phyloP scores from a whole-genome alignment of 1,140 invertebrate species.

The Drosophila kanapiae region DNA sequence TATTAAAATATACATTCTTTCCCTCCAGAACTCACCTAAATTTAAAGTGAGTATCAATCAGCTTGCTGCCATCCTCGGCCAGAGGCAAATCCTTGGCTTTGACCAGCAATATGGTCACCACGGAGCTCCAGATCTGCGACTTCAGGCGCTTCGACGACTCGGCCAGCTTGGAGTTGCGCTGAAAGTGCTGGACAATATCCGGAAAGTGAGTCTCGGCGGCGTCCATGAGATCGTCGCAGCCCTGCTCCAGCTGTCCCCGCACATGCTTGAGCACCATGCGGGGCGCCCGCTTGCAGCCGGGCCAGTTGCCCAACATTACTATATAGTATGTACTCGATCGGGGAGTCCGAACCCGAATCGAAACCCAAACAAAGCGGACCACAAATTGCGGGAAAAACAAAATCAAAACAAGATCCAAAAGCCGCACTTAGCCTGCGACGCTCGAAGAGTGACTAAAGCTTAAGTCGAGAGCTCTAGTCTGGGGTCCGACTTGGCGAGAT shows the following conservation, averaged over 20 bases:
- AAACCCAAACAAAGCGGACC: conserved; percentile 2
- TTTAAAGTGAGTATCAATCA: conserved; percentile 98
- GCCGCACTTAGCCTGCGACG: conserved; percentile 29
- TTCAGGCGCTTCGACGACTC: conserved; percentile 93
- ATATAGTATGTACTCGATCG: conserved; percentile 1
- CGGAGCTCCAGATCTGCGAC: conserved; percentile 97
- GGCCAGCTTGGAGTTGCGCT: conserved; percentile 90
- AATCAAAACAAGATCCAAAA: conserved; percentile 19
- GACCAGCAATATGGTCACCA: conserved; percentile 97
- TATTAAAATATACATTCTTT: background rate
- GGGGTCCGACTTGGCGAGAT: conserved; percentile 10
- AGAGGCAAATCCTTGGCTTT: conserved; percentile 96
- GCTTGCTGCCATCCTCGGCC: conserved; percentile 94
- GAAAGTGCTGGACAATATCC: conserved; percentile 89
- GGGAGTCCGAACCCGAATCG: background rate
- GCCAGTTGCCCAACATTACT: conserved; percentile 56
- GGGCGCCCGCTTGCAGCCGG: conserved; percentile 42
- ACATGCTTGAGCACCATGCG: conserved; percentile 73
- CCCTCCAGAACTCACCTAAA: conserved; percentile 90
- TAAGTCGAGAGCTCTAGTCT: conserved; percentile 6
- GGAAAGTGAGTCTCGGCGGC: conserved; percentile 47
- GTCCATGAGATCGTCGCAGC: conserved; percentile 69
- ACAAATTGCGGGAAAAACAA: conserved; percentile 3
- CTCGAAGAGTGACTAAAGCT: conserved; percentile 40
- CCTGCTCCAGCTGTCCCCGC: conserved; percentile 66